Evolutionary conservation across 2,797 vertebrate genomes (phyloP), one percentile per base, ranked within the genome.

Genomic region (Calcarius lapponicus): DNA sequence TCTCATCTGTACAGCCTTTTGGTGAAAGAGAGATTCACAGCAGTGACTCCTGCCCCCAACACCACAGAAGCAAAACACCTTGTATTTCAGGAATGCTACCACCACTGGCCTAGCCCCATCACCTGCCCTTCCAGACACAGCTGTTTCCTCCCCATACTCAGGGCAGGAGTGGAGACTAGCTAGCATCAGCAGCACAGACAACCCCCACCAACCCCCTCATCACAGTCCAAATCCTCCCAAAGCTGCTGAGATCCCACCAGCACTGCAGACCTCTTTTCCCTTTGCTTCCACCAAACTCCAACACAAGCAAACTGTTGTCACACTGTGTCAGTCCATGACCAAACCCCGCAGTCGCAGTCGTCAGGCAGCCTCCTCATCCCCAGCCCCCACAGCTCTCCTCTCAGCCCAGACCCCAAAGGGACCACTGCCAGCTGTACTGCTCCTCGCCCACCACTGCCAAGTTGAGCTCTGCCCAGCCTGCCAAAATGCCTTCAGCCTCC

Each of bases 121-220:
- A 11, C 5, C 21, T 8, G 1, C 31, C 17, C 58, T 58, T 47
- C 38, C 66, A 75, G 69, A 54, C 21, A 54, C 12, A 54, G 38
- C 7, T 42, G 22, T 42, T 67, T 31, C 12, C 29, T 57, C 32
- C n/a, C 20, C 18, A 10, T 9, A 1, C 17, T 21, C 40, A 28
- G 48, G 58, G 16, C 1, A 1, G 26, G 38, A 65, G 13, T 5
- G 15, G 17, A 64, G 19, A 4, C 6, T 73, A 51, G 3, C 61
- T 48, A 38, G 7, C 34, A 42, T 57, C 34, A 29, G 53, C 25
- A 65, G 29, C 24, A 40, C 40, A 53, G 17, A 71, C 13, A 64
- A 14, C 1, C 5, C 21, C 20, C 18, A 3, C 0, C 0, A 0
- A 53, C 5, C 8, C 13, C n/a, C n/a, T 34, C 22, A 19, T 15